Conservation (phyloP, 2,113 vertebrate genomes). For the Chauna torquata region DNA sequence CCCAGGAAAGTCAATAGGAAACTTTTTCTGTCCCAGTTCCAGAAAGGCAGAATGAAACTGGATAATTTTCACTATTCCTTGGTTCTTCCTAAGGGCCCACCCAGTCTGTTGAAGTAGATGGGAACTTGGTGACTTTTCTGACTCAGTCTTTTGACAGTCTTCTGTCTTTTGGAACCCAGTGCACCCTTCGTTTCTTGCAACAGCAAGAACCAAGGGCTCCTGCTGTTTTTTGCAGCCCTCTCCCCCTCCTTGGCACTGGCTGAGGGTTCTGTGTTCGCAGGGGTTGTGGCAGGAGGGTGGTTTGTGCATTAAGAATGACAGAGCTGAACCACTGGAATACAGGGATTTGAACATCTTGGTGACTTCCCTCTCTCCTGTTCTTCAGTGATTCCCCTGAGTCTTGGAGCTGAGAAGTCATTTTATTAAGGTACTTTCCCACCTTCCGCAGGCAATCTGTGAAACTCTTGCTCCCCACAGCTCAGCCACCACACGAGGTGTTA, state of each 20-base stretch:
- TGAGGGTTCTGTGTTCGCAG: not conserved
- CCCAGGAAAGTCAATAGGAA: not conserved
- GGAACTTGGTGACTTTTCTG: not conserved
- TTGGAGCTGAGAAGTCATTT: not conserved
- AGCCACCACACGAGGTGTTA: constrained; percentile 69
- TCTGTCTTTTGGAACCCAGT: not conserved
- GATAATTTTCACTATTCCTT: not conserved
- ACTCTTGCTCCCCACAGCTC: constrained; percentile 68
- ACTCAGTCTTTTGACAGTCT: not conserved
- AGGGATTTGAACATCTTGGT: not conserved
- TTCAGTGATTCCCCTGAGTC: not conserved
- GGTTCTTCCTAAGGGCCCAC: not conserved
- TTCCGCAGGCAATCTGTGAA: constrained; percentile 74
- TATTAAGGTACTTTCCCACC: constrained; percentile 54
- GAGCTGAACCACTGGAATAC: not conserved
- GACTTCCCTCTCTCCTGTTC: not conserved
- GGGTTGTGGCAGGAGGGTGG: not conserved
- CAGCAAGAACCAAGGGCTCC: not conserved
- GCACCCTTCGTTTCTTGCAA: not conserved
- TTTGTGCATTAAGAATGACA: not conserved
- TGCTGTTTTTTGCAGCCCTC: not conserved
- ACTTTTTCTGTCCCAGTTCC: not conserved
- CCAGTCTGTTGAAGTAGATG: not conserved
- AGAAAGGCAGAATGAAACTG: not conserved
- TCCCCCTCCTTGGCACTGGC: not conserved